Percentiles rank a stretch among this genome's conserved stretches.
Evolutionary conservation across 1,140 invertebrate genomes (phyloP).

Genomic region (Apis cerana): DNA sequence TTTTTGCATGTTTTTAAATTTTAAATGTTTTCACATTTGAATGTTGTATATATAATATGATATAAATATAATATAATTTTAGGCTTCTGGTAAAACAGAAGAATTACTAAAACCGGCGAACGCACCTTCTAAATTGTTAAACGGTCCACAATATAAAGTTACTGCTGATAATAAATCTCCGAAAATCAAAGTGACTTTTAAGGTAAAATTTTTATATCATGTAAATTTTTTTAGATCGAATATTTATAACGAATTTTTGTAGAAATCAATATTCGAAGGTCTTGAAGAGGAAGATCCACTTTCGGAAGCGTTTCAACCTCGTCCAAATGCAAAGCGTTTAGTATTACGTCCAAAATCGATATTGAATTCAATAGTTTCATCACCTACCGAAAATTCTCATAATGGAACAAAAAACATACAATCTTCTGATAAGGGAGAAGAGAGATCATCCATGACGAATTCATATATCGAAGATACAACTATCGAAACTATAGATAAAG

Average conservation of each 20-base stretch:
- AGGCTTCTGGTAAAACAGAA: conserved; percentile 85
- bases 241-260: conserved; percentile 6
- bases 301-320: conserved; percentile 84
- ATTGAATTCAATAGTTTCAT: conserved; percentile 48
- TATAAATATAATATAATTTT: conserved; percentile 49
- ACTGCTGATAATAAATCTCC: conserved; percentile 81
- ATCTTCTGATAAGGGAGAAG: conserved; percentile 19
- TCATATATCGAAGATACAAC: conserved; percentile 39
- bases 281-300: conserved; percentile 86
- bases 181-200: conserved; percentile 84
- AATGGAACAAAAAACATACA: conserved; percentile 34
- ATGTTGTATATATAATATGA: neutral
- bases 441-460: conserved; percentile 37
- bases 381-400: conserved; percentile 59
- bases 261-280: conserved; percentile 87
- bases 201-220: conserved; percentile 79
- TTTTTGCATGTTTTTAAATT: too few relatives aligned
- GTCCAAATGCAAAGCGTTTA: conserved; percentile 84
- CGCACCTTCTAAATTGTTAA: conserved; percentile 83
- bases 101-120: conserved; percentile 89
- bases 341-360: conserved; percentile 80
- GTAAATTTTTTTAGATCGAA: neutral
- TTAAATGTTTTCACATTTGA: neutral
- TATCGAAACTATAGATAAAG: conserved; percentile 69
- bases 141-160: conserved; percentile 84